Percentiles rank a stretch among this genome's conserved stretches.
phyloP scores from a whole-genome alignment of 2,113 vertebrate genomes.

The Calyptomena viridis region DNA sequence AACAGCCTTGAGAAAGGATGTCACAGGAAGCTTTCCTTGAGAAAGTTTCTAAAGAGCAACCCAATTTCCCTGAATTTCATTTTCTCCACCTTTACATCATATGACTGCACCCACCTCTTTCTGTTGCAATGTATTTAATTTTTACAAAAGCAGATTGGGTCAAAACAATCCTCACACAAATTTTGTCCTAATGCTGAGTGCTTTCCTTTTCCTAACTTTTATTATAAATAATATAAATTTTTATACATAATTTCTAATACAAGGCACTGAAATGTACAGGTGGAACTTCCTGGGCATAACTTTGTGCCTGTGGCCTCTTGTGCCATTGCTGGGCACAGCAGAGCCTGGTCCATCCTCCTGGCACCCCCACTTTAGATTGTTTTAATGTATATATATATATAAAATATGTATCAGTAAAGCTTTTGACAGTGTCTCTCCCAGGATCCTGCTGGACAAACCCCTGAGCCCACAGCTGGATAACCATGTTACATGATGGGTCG shows the following conservation, averaged over 20 bases:
- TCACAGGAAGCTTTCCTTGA: not conserved
- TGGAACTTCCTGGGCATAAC: not conserved
- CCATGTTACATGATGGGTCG: too few species aligned
- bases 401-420: too few species aligned
- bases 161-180: not conserved
- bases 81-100: not conserved
- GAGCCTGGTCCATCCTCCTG: too few species aligned
- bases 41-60: not conserved
- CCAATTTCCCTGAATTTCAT: not conserved
- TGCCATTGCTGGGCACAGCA: too few species aligned
- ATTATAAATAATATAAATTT: accelerated
- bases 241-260: not conserved
- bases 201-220: accelerated
- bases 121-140: not conserved
- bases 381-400: too few species aligned
- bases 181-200: accelerated
- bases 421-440: too few species aligned
- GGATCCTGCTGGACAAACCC: too few species aligned
- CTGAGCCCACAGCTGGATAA: too few species aligned
- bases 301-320: too few species aligned
- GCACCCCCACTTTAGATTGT: too few species aligned
- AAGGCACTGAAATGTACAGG: accelerated
- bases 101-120: accelerated
- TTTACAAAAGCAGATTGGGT: not conserved
- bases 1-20: not conserved